phyloP scores from a whole-genome alignment of 2,113 vertebrate species.

The Myotis lucifugus region DNA sequence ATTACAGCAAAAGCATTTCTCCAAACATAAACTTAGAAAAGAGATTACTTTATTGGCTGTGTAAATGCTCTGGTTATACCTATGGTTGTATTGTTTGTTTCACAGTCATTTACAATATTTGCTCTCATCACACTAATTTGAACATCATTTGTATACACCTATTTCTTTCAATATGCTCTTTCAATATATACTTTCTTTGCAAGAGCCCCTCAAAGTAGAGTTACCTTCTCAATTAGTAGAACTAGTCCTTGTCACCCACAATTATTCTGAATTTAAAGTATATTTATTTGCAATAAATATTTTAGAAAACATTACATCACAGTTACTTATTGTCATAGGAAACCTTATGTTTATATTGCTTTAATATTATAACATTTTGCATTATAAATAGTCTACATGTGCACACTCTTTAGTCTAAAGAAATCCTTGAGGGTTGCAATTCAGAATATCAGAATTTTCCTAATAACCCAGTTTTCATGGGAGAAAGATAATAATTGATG shows the following conservation, averaged over 20 bases:
- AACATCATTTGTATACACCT: not conserved
- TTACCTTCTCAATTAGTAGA: not conserved
- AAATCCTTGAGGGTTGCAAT: not conserved
- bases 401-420: not conserved
- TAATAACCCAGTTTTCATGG: not conserved
- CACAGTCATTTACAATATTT: not conserved
- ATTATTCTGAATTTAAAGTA: slow-evolving; percentile 26
- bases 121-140: not conserved
- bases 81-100: not conserved
- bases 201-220: not conserved
- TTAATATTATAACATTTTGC: not conserved
- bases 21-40: not conserved
- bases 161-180: not conserved
- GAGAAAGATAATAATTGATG: not conserved
- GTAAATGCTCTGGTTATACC: not conserved
- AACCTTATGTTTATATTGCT: not conserved
- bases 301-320: not conserved
- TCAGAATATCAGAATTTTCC: not conserved
- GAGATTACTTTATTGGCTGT: not conserved
- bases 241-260: not conserved
- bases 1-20: not conserved
- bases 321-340: slow-evolving; percentile 31
- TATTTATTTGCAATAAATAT: not conserved
- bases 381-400: not conserved
- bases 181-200: not conserved